These are phyloP conservation scores for Drosophila santomea DNA, from an alignment of 1,140 invertebrate species.

Conservation along the genomic window DNA sequence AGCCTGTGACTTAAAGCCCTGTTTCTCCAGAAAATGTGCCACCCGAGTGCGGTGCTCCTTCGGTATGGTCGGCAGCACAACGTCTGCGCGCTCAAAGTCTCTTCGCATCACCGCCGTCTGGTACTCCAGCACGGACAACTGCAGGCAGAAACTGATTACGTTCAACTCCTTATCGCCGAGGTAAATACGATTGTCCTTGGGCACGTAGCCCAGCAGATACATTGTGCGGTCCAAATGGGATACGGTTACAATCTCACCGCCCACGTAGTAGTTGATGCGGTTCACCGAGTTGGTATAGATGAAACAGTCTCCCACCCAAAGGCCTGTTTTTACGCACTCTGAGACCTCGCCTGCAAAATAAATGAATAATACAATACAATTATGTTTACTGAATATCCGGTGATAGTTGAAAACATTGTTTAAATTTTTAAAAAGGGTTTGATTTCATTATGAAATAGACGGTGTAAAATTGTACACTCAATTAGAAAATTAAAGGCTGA, in stretches of 20 bases:
- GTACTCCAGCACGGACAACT: constrained; percentile 98
- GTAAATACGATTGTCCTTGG: constrained; percentile 98
- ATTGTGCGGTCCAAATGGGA: constrained; percentile 97
- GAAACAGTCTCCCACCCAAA: constrained; percentile 99
- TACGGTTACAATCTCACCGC: constrained; percentile 99
- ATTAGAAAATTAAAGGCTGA: neutral
- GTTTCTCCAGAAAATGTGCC: constrained; percentile 99
- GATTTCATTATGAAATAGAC: neutral
- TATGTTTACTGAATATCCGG: no score
- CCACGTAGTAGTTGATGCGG: constrained; percentile 99
- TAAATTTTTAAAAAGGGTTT: neutral
- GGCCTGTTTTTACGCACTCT: constrained; percentile 97
- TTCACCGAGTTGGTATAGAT: constrained; percentile 99
- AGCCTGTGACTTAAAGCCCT: constrained; percentile 99
- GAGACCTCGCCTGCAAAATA: constrained; percentile 89
- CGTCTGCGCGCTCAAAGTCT: constrained; percentile 98
- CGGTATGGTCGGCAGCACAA: constrained; percentile 97
- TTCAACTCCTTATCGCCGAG: constrained; percentile 99
- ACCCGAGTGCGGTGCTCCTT: constrained; percentile 98
- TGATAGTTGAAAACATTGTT: no score
- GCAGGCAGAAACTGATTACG: constrained; percentile 93
- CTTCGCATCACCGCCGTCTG: constrained; percentile 99
- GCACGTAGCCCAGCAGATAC: constrained; percentile 98
- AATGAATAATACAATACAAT: constrained; percentile 12
- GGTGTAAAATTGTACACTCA: neutral